These are phyloP conservation scores for Myanophis thanlyinensis DNA, from an alignment of 2,113 vertebrate species.

Conservation along the genomic window DNA sequence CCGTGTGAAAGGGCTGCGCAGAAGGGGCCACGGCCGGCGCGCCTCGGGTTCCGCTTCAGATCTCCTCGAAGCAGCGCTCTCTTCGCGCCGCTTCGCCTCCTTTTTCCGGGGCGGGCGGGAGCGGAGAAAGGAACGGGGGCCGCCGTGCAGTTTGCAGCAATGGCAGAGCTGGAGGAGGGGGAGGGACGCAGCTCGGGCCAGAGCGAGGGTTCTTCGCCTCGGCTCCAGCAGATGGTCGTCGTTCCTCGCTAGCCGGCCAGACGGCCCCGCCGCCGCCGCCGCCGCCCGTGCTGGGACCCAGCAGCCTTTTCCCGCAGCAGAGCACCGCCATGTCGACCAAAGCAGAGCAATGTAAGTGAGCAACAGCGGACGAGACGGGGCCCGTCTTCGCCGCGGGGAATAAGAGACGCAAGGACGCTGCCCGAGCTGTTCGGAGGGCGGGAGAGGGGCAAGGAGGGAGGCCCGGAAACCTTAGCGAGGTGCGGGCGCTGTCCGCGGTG, in stretches of 20 bases:
- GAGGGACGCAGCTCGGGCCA: constrained; percentile 52
- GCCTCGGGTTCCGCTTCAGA: not conserved
- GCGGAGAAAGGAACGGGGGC: not conserved
- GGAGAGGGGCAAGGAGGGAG: constrained; percentile 15
- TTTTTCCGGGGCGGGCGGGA: not conserved
- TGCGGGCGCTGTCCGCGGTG: constrained; percentile 77
- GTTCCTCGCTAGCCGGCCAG: constrained; percentile 54
- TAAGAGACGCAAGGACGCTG: constrained; percentile 25
- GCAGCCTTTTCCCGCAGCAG: constrained; percentile 34
- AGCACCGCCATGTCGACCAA: constrained; percentile 92
- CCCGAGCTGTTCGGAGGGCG: constrained; percentile 36
- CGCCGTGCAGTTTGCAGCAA: constrained; percentile 28
- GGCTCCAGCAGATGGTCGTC: constrained; percentile 17
- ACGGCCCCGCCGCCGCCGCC: constrained; percentile 41
- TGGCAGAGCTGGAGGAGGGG: constrained; percentile 61
- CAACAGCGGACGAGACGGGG: constrained; percentile 10
- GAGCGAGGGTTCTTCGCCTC: not conserved
- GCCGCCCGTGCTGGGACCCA: constrained; percentile 57
- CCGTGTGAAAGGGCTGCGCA: not conserved
- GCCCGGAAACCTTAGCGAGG: too few species aligned
- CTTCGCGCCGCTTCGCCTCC: not conserved
- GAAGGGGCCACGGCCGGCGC: not conserved
- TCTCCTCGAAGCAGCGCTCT: not conserved
- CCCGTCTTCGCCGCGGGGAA: constrained; percentile 29
- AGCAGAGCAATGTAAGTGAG: constrained; percentile 96